phyloP scores from a whole-genome alignment of 2,888 invertebrate genomes.

The Crepidodera aurea region DNA sequence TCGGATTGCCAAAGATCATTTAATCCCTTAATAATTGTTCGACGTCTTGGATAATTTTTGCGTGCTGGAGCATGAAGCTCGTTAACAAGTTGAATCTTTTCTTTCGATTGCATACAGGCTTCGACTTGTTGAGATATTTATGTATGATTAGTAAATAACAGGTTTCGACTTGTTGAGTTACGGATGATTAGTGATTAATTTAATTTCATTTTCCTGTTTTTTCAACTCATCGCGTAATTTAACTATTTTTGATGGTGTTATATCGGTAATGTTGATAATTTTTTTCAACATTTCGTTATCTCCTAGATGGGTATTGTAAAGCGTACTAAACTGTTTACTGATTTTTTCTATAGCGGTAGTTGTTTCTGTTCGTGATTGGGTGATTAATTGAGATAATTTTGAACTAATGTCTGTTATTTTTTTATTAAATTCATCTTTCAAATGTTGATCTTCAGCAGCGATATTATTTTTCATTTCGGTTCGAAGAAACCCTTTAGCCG shows the following conservation, averaged over 20 bases:
- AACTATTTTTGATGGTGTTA: background rate
- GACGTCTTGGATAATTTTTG: constrained; percentile 1
- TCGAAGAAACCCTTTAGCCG: background rate
- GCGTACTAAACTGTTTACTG: background rate
- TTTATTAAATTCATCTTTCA: background rate
- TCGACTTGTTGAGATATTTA: background rate
- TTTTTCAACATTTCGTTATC: background rate
- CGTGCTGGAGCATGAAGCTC: background rate
- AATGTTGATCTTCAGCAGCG: background rate
- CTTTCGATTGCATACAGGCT: too few species aligned
- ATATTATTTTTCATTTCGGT: background rate
- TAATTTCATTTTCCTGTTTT: background rate
- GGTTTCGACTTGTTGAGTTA: background rate
- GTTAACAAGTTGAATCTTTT: too few species aligned
- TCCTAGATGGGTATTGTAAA: background rate
- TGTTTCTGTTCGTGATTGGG: background rate
- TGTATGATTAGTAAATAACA: background rate
- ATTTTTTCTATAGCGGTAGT: too few species aligned
- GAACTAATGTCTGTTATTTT: background rate
- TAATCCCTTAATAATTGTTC: constrained; percentile 5
- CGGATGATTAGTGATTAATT: too few species aligned
- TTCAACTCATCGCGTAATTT: background rate
- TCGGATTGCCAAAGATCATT: constrained; percentile 1
- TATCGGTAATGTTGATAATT: background rate
- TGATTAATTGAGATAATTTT: background rate